Evolutionary conservation across 2,797 vertebrate genomes (phyloP), one percentile per base, ranked within the genome.

Genomic region (Hyperoplus lanceolatus): DNA sequence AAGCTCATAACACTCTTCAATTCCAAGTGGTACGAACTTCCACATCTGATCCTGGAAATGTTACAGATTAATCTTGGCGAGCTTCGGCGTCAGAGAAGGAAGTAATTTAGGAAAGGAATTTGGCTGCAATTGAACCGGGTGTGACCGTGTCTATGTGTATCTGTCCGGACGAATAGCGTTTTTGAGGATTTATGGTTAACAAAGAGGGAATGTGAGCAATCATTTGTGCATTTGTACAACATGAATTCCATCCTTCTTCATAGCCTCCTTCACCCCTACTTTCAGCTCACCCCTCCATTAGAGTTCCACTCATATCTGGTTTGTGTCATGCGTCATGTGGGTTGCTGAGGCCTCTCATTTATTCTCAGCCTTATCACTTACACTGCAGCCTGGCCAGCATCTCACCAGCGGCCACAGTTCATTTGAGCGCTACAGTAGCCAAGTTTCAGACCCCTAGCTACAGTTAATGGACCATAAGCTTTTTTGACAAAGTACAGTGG

Each of bases 291-390:
- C 18, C 46, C 18, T 42, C 39, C 14, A 9, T 36, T 6, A 21
- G 6, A 45, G 73, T 41, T 79, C 13, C 43, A 72, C 56, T 69
- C 14, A 60, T 55, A 39, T 87, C 85, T 91, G 86, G 61, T 85
- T 83, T 75, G 72, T 84, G 62, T 90, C 84, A 53, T 2, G 15
- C 18, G 14, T 71, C 81, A 69, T 45, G 6, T 62, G 69, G 53
- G 65, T 51, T 2, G 8, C 2, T 3, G 69, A 60, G 75, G 80
- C 49, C 75, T 57, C 76, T 74, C 59, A 49, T 82, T 73, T 71
- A 64, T 81, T 78, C 70, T 74, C 51, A 0, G 53, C 16, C 67
- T 88, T 88, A 90, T 90, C 87, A 43, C 81, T 63, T 21, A 0
- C 5, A 9, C 54, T 39, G 63, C 72, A 38, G 76, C 70, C 73